Conservation (phyloP, 1,140 invertebrate genomes). For the Physella acuta region DNA sequence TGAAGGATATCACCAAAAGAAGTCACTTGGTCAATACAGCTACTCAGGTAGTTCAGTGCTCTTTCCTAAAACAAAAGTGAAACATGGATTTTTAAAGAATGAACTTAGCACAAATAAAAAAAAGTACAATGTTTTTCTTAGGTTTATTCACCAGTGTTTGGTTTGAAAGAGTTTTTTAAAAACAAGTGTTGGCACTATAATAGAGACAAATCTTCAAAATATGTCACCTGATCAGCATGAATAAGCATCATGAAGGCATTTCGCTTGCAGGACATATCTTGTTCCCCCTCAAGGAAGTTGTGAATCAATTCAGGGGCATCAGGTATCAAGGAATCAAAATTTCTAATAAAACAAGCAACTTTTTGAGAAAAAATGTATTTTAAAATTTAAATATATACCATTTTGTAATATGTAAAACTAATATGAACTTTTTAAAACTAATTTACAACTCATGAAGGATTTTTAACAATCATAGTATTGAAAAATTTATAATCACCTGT, state of each 20-base stretch:
- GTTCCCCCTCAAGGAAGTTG: constrained; percentile 91
- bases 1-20: constrained; percentile 97
- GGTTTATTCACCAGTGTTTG: too few species aligned
- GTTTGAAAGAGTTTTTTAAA: too few species aligned
- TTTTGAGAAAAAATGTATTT: not conserved
- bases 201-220: too few species aligned
- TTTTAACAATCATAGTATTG: too few species aligned
- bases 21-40: constrained; percentile 83
- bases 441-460: constrained; percentile 1
- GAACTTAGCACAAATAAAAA: constrained; percentile 7
- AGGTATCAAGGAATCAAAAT: constrained; percentile 97
- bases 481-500: constrained; percentile 66
- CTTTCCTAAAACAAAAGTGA: constrained; percentile 68
- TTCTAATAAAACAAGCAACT: constrained; percentile 62
- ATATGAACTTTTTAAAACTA: not conserved
- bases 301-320: constrained; percentile 97
- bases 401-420: not conserved
- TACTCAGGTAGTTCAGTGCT: constrained; percentile 88
- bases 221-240: constrained; percentile 81
- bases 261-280: constrained; percentile 98
- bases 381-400: not conserved
- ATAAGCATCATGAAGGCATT: constrained; percentile 99
- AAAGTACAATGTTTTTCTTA: not conserved
- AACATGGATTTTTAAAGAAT: too few species aligned
- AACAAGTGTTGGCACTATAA: too few species aligned